phyloP scores from a whole-genome alignment of 2,888 invertebrate genomes.

The Chymomyza procnemis region DNA sequence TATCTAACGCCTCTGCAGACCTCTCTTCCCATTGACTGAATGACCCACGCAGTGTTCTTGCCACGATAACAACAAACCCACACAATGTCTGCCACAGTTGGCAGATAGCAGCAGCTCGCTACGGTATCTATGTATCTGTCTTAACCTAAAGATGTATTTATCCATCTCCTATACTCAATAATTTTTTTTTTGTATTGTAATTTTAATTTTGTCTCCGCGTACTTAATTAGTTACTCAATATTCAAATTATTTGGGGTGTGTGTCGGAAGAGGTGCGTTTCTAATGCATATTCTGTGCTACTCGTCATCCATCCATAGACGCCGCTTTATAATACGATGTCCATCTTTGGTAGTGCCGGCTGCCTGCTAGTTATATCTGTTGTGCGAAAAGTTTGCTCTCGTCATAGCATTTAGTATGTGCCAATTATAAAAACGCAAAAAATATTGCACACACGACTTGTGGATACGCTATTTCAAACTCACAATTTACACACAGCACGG shows the following conservation, averaged over 20 bases:
- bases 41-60: conserved; percentile 52
- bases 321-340: conserved; percentile 25
- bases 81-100: conserved; percentile 1
- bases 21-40: conserved; percentile 36
- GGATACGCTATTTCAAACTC: background rate
- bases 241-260: background rate
- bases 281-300: background rate
- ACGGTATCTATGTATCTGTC: background rate
- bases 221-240: background rate
- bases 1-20: conserved; percentile 71
- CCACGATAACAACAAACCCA: conserved; percentile 4
- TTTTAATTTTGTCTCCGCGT: background rate
- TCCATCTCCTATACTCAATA: background rate
- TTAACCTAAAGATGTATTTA: background rate
- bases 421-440: background rate
- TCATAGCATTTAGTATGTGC: background rate
- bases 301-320: background rate
- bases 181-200: too few relatives aligned
- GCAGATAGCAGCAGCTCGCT: background rate
- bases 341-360: conserved; percentile 49
- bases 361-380: too few relatives aligned
- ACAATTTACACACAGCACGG: too few relatives aligned
- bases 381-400: background rate
- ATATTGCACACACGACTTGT: background rate
- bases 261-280: background rate